Conservation (phyloP, 2,888 invertebrate genomes). For the Sarcophaga subvicina region DNA sequence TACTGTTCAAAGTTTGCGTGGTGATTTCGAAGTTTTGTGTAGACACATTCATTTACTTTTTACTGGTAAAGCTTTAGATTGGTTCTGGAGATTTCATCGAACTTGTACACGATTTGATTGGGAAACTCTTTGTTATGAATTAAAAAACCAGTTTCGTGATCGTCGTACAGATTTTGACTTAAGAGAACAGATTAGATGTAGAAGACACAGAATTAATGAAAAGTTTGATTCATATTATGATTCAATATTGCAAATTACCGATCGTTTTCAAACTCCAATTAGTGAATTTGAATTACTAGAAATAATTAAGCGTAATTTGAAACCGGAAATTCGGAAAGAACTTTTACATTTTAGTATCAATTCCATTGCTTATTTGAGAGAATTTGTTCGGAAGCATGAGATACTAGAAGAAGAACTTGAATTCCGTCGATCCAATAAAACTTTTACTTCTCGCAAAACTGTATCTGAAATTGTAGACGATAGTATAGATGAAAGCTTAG, state of each 20-base stretch:
- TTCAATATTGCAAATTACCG: conserved; percentile 27
- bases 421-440: too few species aligned
- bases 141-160: conserved; percentile 28
- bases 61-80: too few species aligned
- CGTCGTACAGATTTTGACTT: conserved; percentile 32
- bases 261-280: conserved; percentile 30
- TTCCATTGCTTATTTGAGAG: not conserved
- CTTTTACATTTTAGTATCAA: conserved; percentile 13
- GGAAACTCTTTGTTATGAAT: too few species aligned
- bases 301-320: conserved; percentile 22
- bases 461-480: too few species aligned
- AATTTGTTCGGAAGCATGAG: too few species aligned
- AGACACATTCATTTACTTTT: conserved; percentile 24
- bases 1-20: too few species aligned
- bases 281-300: conserved; percentile 13
- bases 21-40: too few species aligned
- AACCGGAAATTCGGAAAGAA: conserved; percentile 4
- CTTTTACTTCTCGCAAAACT: too few species aligned
- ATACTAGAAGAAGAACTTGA: too few species aligned
- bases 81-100: too few species aligned
- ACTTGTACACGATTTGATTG: too few species aligned
- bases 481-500: too few species aligned
- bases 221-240: conserved; percentile 37
- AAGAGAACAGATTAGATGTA: conserved; percentile 17
- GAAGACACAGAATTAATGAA: conserved; percentile 11